These are phyloP conservation scores for Osmerus eperlanus DNA, from an alignment of 2,113 vertebrate species.

Conservation along the genomic window DNA sequence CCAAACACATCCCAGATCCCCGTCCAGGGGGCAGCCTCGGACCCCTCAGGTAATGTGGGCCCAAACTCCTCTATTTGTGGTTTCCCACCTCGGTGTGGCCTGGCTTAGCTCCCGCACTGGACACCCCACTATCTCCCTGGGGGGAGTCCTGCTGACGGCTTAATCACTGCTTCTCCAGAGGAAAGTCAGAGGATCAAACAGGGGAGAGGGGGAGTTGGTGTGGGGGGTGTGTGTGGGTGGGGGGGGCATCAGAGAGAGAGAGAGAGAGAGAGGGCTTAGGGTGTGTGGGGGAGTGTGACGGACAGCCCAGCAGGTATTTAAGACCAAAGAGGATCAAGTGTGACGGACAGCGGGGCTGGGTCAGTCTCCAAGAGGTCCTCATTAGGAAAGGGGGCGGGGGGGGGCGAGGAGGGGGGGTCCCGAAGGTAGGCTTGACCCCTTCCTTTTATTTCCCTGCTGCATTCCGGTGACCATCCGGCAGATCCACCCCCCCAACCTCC, in stretches of 20 bases:
- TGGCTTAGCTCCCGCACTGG: slow-evolving; percentile 12
- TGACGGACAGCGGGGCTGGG: slow-evolving; percentile 55
- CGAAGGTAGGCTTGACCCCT: slow-evolving; percentile 18
- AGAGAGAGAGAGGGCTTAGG: slow-evolving; percentile 25
- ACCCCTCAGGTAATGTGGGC: too few species aligned
- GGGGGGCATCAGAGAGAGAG: slow-evolving; percentile 21
- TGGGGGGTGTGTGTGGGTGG: slow-evolving; percentile 1
- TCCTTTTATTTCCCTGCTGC: slow-evolving; percentile 16
- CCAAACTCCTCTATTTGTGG: not conserved
- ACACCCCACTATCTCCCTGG: slow-evolving; percentile 29
- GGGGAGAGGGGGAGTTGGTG: slow-evolving; percentile 28
- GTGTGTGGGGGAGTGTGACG: slow-evolving; percentile 25
- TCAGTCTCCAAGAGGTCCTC: slow-evolving; percentile 55
- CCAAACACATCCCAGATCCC: too few species aligned
- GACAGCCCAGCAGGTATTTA: slow-evolving; percentile 52
- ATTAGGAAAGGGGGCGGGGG: slow-evolving; percentile 49
- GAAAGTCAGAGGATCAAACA: slow-evolving; percentile 64
- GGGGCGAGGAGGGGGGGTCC: not conserved
- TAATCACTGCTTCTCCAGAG: slow-evolving; percentile 53
- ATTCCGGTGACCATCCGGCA: slow-evolving; percentile 66
- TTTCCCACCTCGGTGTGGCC: not conserved
- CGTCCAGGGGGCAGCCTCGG: not conserved
- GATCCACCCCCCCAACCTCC: not conserved
- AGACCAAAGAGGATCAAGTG: slow-evolving; percentile 56
- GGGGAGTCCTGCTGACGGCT: slow-evolving; percentile 55